Conservation (phyloP, 2,888 invertebrate species). For the Hydropsyche betteni region DNA sequence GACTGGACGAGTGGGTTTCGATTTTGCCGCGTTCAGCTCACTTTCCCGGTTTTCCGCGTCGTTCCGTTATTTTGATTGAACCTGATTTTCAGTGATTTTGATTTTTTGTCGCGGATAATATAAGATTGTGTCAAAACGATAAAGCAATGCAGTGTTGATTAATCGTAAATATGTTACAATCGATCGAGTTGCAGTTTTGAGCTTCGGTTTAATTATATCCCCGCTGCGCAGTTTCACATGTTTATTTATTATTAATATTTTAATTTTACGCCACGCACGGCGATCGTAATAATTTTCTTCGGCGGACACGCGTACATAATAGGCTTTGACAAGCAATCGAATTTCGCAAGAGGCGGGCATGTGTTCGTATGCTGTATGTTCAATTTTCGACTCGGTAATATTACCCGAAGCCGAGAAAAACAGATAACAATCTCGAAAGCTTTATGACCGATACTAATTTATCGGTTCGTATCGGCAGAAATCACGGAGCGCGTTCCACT, state of each 20-base stretch:
- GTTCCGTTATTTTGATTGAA: no score
- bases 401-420: no score
- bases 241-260: constrained; percentile 17
- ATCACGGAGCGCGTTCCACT: no score
- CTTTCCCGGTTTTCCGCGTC: constrained; percentile 7
- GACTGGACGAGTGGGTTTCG: constrained; percentile 8
- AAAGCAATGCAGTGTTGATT: no score
- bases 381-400: no score
- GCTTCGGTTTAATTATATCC: constrained; percentile 18
- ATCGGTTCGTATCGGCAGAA: no score
- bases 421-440: no score
- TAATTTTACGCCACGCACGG: constrained; percentile 13
- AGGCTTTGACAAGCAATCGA: constrained; percentile 18
- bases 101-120: no score
- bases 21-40: constrained; percentile 12
- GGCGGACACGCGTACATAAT: constrained; percentile 10
- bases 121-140: no score
- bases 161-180: background rate
- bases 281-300: constrained; percentile 16
- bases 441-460: no score
- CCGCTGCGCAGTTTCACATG: constrained; percentile 15
- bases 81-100: no score
- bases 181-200: constrained; percentile 1
- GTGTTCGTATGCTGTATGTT: background rate
- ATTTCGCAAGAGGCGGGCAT: constrained; percentile 7